Conservation (phyloP, 2,888 invertebrate genomes). For the Nomada fabriciana region DNA sequence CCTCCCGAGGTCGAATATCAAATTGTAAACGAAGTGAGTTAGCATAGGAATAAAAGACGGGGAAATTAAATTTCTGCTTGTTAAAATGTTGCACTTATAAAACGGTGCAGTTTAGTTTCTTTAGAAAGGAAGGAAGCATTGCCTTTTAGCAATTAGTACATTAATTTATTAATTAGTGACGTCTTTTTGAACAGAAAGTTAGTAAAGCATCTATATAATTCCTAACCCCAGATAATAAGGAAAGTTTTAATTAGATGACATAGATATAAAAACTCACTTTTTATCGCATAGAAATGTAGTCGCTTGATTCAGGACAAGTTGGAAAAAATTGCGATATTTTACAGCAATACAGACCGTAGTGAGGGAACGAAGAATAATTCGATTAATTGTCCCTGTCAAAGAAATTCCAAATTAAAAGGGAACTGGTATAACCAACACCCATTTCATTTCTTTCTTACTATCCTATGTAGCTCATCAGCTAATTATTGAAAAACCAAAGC, state of each 20-base stretch:
- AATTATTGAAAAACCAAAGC: slow-evolving; percentile 47
- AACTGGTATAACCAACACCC: slow-evolving; percentile 8
- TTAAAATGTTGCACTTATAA: too few relatives aligned
- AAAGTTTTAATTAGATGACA: too few relatives aligned
- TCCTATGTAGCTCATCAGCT: slow-evolving; percentile 30
- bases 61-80: too few relatives aligned
- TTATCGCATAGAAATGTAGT: neutral
- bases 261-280: too few relatives aligned
- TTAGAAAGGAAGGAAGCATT: too few relatives aligned
- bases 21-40: too few relatives aligned
- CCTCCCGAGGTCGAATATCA: neutral
- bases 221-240: too few relatives aligned
- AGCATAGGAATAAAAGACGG: neutral
- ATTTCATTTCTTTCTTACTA: slow-evolving; percentile 12
- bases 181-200: too few relatives aligned
- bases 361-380: slow-evolving; percentile 24
- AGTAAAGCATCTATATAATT: too few relatives aligned
- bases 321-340: slow-evolving; percentile 17
- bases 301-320: slow-evolving; percentile 7
- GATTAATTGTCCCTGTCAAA: slow-evolving; percentile 45
- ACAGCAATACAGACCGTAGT: neutral
- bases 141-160: too few relatives aligned
- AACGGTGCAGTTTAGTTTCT: too few relatives aligned
- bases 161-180: too few relatives aligned
- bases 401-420: slow-evolving; percentile 51